Evolutionary conservation across 2,888 invertebrate species (phyloP), one percentile per base, ranked within the genome.

Genomic region (Pomacea canaliculata): DNA sequence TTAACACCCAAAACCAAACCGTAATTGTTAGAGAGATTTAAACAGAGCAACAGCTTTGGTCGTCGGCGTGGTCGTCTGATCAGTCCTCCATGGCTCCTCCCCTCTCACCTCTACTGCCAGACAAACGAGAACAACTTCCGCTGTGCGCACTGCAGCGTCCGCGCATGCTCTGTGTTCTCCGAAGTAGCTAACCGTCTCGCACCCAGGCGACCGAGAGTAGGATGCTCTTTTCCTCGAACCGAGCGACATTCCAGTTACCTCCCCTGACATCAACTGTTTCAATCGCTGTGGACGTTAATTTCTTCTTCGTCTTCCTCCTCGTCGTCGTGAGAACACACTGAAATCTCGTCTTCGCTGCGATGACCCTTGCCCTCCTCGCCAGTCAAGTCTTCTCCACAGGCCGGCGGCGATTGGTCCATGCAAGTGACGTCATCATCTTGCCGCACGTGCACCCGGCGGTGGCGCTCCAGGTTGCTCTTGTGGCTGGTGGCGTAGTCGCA

Each of bases 401-500:
- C 10, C 66, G 56, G n/a, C 13, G 56, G 56, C 23, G 37, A 27
- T 9, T 70, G 27, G 62, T 66, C 62, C 67, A 19, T 46, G n/a
- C 27, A 46, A 48, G 62, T n/a, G 37, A 48, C 48, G 49, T 65
- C 51, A 63, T 80, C 83, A 69, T 83, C 85, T 48, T 85, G 85
- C 60, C 88, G 80, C 63, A 83, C 83, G 80, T 91, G 90, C 9
- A 90, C 89, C 73, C 89, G 88, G 76, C 90, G 85, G 83, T 92
- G 92, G 0, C 92, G 85, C 77, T 91, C 91, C 62, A 92, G 84
- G 80, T 92, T 92, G 78, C 91, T 91, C 82, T 92, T 92, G 84
- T 92, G 92, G 76, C 91, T 91, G n/a, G 91, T 91, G 60, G 91
- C 90, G 81, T 92, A 92, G 76, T 88, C 88, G 80, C 92, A 92